Base-by-base conservation (phyloP, 2,113 vertebrate genomes). In the Python bivittatus region DNA sequence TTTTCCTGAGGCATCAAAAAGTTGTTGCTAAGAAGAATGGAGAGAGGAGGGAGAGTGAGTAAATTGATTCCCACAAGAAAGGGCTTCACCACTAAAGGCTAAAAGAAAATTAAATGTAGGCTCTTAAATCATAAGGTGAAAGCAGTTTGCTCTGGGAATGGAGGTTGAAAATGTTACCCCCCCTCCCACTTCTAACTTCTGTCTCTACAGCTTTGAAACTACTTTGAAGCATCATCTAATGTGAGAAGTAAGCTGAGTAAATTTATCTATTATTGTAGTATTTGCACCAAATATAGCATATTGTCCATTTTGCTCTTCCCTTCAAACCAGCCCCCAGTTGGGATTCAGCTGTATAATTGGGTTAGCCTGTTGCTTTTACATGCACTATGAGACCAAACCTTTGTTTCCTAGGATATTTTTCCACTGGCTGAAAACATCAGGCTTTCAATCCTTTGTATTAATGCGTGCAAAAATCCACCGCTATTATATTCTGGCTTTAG, bases 31-130 rank as follows among this genome's bases (percentile, higher is more conserved):
- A 89, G 94, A 91, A 93, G 93, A 91, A 0, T 1, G 92, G 91
- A 92, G 93, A 88, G 53, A 84, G 64, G 27, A 23, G 33, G 8
- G 84, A 91, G 1, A 85, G 22, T 20, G 17, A 91, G 61, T 89
- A 94, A 95, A 89, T 87, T 57, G 11, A 88, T 53, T 13, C 93
- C 60, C 93, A 44, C 95, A 95, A 94, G 42, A 91, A 95, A 90
- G 64, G 27, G 12, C 72, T 92, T 94, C 38, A 91, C 20, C 84
- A 60, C 83, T 94, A 93, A 93, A 84, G 58, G 25, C 52, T 93
- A 90, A 33, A 95, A 95, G 89, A 92, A 90, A 92, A 94, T 94
- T 93, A 94, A 94, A 60, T 38, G 27, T 27, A 92, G 1, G 0
- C 38, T 93, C 79, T 94, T 93, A 96, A 94, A 93, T 92, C 48